These are phyloP conservation scores for Oxyruncus cristatus DNA, from an alignment of 2,113 vertebrate genomes.

Conservation along the genomic window DNA sequence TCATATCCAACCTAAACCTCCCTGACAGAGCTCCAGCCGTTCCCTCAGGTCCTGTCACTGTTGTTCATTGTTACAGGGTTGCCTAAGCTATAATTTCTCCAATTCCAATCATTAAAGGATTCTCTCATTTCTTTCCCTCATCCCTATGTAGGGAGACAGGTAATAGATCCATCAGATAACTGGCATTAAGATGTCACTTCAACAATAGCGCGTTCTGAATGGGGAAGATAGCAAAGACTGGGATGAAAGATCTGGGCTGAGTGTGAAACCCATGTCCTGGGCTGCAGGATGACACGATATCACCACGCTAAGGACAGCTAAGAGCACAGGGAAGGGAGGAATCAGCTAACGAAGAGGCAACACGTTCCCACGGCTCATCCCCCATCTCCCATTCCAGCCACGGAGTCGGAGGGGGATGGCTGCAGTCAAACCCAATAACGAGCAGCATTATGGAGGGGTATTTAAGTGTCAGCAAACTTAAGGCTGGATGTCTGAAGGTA, in stretches of 20 bases:
- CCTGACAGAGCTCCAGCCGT: background rate
- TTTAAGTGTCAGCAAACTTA: background rate
- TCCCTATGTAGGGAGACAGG: background rate
- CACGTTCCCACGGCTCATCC: background rate
- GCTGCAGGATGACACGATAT: background rate
- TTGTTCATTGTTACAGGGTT: background rate
- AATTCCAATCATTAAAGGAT: background rate
- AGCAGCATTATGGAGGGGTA: background rate
- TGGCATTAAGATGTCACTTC: slow-evolving; percentile 41
- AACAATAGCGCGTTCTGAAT: background rate
- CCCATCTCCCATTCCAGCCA: background rate
- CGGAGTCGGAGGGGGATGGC: background rate
- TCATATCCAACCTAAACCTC: background rate
- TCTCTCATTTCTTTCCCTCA: background rate
- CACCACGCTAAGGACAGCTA: fast-evolving
- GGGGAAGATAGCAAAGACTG: background rate
- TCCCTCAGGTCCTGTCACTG: background rate
- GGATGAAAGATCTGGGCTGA: background rate
- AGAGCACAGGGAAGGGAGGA: background rate
- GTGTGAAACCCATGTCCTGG: fast-evolving
- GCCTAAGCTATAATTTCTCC: background rate
- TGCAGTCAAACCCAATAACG: background rate
- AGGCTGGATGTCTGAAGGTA: background rate
- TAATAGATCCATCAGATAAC: slow-evolving; percentile 22
- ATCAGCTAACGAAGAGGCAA: background rate